Evolutionary conservation across 1,140 invertebrate species (phyloP).

Genomic region (Daktulosphaira vitifoliae): DNA sequence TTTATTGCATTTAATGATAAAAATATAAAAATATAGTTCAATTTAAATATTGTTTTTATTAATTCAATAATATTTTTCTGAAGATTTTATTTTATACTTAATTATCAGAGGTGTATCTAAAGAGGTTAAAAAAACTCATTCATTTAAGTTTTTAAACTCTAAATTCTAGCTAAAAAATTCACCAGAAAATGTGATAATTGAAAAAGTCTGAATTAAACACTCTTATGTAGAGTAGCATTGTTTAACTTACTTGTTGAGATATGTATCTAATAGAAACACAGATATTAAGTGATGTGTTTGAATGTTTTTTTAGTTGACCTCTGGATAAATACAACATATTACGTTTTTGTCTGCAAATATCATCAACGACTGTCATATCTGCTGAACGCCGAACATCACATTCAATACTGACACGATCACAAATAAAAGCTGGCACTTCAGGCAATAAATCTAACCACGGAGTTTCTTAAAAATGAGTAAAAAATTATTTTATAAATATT

Average conservation of each 20-base stretch:
- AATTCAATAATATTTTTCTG: too few relatives aligned
- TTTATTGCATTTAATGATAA: too few relatives aligned
- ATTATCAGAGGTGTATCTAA: too few relatives aligned
- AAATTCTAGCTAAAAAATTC: too few relatives aligned
- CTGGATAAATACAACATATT: slow-evolving; percentile 76
- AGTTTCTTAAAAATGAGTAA: slow-evolving; percentile 40
- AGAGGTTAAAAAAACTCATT: too few relatives aligned
- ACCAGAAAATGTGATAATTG: too few relatives aligned
- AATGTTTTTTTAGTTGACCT: slow-evolving; percentile 80
- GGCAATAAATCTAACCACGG: slow-evolving; percentile 56
- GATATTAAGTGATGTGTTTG: slow-evolving; percentile 78
- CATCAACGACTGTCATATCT: slow-evolving; percentile 78
- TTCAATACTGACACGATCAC: slow-evolving; percentile 80
- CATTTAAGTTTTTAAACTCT: too few relatives aligned
- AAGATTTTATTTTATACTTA: too few relatives aligned
- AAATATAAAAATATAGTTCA: too few relatives aligned
- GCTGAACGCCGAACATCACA: slow-evolving; percentile 81
- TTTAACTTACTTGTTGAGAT: slow-evolving; percentile 72
- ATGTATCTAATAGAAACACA: slow-evolving; percentile 78
- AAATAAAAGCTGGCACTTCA: slow-evolving; percentile 82
- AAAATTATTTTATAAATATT: not conserved
- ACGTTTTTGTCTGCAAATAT: slow-evolving; percentile 66
- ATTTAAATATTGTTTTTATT: too few relatives aligned
- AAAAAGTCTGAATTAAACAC: too few relatives aligned
- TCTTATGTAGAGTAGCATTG: too few relatives aligned